Base-by-base conservation (phyloP, 2,113 vertebrate species). In the Neomonachus schauinslandi region DNA sequence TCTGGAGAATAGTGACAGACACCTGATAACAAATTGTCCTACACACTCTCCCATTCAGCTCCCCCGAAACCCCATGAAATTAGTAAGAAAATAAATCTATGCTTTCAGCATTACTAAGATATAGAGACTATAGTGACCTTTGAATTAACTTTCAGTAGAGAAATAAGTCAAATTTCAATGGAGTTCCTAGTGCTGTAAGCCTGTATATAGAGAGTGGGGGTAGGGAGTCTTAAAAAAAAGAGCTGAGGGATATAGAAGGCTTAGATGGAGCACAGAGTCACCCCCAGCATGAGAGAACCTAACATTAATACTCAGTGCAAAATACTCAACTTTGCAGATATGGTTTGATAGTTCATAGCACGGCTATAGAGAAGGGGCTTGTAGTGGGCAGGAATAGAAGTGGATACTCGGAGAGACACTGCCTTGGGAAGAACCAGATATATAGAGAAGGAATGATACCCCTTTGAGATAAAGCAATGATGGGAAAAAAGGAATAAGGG, bases 71-170 rank as follows among this genome's bases (percentile, higher is more conserved):
- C 19, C 4, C 65, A 67, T 97, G 65, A 63, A 79, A 79, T 93
- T 63, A 85, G 7, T 82, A 91, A 84, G 31, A 82, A 83, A 91
- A 80, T n/a, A 80, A 89, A 89, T 89, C 21, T 31, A 61, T 89
- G 16, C 18, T 26, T 95, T 89, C 15, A 53, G 14, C 59, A 81
- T 93, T 86, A 86, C 39, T 76, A 85, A 63, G 28, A 61, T 69
- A 26, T 65, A 89, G 36, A 96, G 51, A 87, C 59, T 90, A 21
- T 21, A 86, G 15, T 91, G 82, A 61, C 42, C 22, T 94, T 97
- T n/a, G 67, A 46, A 69, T 94, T 55, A 74, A 67, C 33, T 85
- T 11, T 36, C 74, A 82, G 9, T 85, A 57, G 57, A 94, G 33
- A 87, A 86, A 81, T 65, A 83, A 94, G 36, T 46, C 46, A 80